Evolutionary conservation across 1,140 invertebrate genomes (phyloP).

Genomic region (Calycopis cecrops): DNA sequence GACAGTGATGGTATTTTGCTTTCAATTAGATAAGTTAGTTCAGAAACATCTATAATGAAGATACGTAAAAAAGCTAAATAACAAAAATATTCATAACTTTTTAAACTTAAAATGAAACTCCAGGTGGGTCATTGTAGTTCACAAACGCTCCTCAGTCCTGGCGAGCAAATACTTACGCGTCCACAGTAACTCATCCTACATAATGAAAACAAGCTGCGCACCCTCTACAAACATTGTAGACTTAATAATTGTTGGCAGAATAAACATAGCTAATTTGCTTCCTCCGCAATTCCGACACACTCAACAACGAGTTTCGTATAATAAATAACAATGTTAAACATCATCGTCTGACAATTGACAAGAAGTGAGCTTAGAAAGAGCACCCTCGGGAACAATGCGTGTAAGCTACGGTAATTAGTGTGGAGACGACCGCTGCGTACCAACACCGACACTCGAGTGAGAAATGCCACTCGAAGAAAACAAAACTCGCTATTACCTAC

Average conservation of each 20-base stretch:
- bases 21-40: too few relatives aligned
- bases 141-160: background rate
- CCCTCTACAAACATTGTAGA: constrained; percentile 43
- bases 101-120: too few relatives aligned
- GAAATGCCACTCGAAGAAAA: constrained; percentile 67
- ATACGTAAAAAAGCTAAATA: too few relatives aligned
- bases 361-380: constrained; percentile 58
- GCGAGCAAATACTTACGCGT: constrained; percentile 7
- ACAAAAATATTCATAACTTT: too few relatives aligned
- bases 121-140: too few relatives aligned
- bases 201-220: constrained; percentile 35
- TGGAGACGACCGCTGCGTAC: constrained; percentile 54
- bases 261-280: constrained; percentile 67
- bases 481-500: constrained; percentile 73
- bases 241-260: constrained; percentile 42
- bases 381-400: constrained; percentile 53
- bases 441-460: constrained; percentile 57
- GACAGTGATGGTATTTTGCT: too few relatives aligned
- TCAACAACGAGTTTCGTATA: constrained; percentile 43
- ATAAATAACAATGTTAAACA: constrained; percentile 71
- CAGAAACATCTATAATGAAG: too few relatives aligned
- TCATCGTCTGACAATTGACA: constrained; percentile 47
- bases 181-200: constrained; percentile 29
- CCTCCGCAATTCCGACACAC: constrained; percentile 44
- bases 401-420: constrained; percentile 63